Base-by-base conservation (phyloP, 2,113 vertebrate genomes). In the zebrafish (Danio rerio) region DNA sequence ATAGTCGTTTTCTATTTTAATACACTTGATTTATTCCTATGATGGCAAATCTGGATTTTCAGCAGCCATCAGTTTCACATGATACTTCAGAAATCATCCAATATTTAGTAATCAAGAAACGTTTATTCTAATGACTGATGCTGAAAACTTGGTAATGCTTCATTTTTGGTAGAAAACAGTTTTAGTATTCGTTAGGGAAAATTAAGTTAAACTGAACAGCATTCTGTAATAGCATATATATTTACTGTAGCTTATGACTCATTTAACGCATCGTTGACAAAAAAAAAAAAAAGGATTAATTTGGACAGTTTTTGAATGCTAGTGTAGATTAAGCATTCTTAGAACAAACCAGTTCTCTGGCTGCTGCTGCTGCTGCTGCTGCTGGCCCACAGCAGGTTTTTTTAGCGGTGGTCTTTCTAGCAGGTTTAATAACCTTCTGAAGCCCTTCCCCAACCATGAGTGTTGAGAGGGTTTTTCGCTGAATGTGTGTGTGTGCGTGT, bases 371-470 rank as follows among this genome's bases (percentile, higher is more conserved):
- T 4, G 20, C 7, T 79, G 47, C 62, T 43, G 62, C n/a, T 66
- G 47, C 55, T 4, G 53, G 47, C 66, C 68, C 59, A 66, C 72
- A 77, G 81, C 81, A 70, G 20, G 65, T 62, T 62, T 81, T 62
- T 73, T 73, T 62, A 63, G 75, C 21, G 47, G 53, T 59, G 80
- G 87, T 91, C 86, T 86, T 89, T 88, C 90, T 87, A 88, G 83
- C 83, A 42, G 15, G 86, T 85, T 87, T 90, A 81, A 81, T 78
- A 86, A 87, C 74, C 78, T 85, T 87, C 87, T 89, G 82, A 88
- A 89, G 88, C 82, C 65, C 68, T 78, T 69, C 85, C 87, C 87
- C 79, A 47, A 88, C 78, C 78, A 13, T 55, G 12, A 77, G 73
- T 20, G 16, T 52, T 45, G 4, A 7, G 62, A 52, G 45, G 45